Percentiles rank a stretch among this genome's conserved stretches.
Conservation (phyloP, 53 echinoderm and acorn worm genomes). For the Henricia sp. region DNA sequence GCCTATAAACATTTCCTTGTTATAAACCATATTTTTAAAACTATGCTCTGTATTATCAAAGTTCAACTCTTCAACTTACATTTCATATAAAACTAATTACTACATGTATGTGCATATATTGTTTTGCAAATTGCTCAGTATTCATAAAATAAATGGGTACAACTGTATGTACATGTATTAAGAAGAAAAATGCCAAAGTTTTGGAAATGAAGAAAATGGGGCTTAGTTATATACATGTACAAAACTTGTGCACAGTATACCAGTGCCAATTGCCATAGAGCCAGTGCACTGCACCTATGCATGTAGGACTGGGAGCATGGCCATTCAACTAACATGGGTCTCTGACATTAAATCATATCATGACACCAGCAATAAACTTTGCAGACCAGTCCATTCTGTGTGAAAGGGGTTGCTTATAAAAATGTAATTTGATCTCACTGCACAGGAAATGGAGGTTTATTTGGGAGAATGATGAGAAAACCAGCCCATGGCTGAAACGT, state of each 20-base stretch:
- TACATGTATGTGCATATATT: no score
- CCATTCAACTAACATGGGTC: conserved; percentile 4
- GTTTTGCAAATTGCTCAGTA: no score
- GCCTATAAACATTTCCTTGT: no score
- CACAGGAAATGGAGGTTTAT: conserved; percentile 67
- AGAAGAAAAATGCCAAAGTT: neutral
- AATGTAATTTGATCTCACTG: conserved; percentile 52
- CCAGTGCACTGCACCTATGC: neutral
- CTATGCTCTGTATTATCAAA: no score
- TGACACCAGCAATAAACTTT: conserved; percentile 60
- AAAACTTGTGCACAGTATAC: neutral
- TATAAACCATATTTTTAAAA: no score
- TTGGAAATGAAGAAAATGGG: neutral
- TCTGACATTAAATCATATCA: conserved; percentile 35
- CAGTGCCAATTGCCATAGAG: neutral
- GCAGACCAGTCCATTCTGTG: conserved; percentile 45
- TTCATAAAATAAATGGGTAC: no score
- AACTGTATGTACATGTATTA: neutral
- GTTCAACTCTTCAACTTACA: no score
- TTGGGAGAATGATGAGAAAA: conserved; percentile 68
- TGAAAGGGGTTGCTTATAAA: conserved; percentile 24
- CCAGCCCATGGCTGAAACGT: conserved; percentile 73
- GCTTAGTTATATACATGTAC: neutral
- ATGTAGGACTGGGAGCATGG: no score
- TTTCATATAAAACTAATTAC: no score